Conservation (phyloP, 2,888 invertebrate genomes). For the Drosophila histrio region DNA sequence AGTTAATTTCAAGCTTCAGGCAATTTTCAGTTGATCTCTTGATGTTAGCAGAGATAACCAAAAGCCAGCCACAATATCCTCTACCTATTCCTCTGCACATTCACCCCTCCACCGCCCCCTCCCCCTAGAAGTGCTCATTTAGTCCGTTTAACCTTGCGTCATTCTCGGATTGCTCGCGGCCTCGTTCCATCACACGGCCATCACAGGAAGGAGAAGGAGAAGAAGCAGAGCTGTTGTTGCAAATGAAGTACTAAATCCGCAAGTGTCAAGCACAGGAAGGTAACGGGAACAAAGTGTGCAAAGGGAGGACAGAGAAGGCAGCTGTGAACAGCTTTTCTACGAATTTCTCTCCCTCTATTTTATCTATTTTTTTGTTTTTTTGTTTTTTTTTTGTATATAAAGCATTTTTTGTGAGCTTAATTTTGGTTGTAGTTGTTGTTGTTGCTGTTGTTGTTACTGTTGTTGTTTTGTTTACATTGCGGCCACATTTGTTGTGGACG, state of each 20-base stretch:
- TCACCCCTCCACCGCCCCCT: too few species aligned
- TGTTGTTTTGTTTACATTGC: constrained; percentile 39
- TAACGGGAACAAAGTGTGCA: constrained; percentile 23
- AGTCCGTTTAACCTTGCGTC: constrained; percentile 10
- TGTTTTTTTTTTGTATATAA: constrained; percentile 34
- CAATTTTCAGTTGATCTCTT: too few species aligned
- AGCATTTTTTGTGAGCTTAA: constrained; percentile 52
- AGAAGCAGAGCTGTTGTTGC: constrained; percentile 35
- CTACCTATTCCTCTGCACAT: neutral
- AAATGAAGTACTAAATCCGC: constrained; percentile 69
- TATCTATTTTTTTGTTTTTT: neutral
- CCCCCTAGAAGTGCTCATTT: constrained; percentile 2
- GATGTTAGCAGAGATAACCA: too few species aligned
- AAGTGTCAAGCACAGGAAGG: constrained; percentile 64
- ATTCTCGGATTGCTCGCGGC: neutral
- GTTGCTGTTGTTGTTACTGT: constrained; percentile 17
- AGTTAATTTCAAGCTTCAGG: too few species aligned
- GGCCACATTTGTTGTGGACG: constrained; percentile 54
- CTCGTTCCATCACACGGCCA: neutral
- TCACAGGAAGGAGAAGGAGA: neutral
- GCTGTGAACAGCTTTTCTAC: constrained; percentile 16
- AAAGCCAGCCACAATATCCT: neutral
- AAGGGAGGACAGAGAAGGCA: constrained; percentile 19
- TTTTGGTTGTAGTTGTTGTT: constrained; percentile 27
- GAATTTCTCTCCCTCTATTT: neutral